phyloP scores from a whole-genome alignment of 2,888 invertebrate genomes.

The Lycia hirtaria region DNA sequence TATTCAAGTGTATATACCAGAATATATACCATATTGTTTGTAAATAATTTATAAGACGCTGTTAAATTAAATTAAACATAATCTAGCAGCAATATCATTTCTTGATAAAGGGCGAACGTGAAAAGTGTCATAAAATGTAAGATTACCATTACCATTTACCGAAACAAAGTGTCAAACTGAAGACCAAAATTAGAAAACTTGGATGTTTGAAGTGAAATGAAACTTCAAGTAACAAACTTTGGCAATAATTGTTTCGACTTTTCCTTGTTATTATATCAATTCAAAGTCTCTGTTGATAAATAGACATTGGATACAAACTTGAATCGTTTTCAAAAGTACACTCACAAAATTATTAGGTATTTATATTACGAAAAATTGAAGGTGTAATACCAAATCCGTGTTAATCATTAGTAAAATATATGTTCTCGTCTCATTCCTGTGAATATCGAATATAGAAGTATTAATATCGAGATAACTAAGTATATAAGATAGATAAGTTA shows the following conservation, averaged over 20 bases:
- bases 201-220: slow-evolving; percentile 1
- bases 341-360: not conserved
- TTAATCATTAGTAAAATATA: no score
- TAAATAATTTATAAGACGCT: no score
- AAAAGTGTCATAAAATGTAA: not conserved
- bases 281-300: not conserved
- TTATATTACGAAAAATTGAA: not conserved
- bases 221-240: slow-evolving; percentile 9
- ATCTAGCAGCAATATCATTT: no score
- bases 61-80: no score
- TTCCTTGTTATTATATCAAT: not conserved
- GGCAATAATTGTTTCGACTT: slow-evolving; percentile 11
- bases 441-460: no score
- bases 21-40: no score
- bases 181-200: slow-evolving; percentile 15
- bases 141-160: not conserved
- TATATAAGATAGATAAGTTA: no score
- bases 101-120: no score
- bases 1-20: no score
- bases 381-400: no score
- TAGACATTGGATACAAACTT: not conserved
- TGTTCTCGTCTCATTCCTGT: no score
- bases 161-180: slow-evolving; percentile 5
- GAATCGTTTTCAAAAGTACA: not conserved
- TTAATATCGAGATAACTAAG: no score